phyloP scores from a whole-genome alignment of 2,797 vertebrate genomes.

The Mormyrops boulengeri region DNA sequence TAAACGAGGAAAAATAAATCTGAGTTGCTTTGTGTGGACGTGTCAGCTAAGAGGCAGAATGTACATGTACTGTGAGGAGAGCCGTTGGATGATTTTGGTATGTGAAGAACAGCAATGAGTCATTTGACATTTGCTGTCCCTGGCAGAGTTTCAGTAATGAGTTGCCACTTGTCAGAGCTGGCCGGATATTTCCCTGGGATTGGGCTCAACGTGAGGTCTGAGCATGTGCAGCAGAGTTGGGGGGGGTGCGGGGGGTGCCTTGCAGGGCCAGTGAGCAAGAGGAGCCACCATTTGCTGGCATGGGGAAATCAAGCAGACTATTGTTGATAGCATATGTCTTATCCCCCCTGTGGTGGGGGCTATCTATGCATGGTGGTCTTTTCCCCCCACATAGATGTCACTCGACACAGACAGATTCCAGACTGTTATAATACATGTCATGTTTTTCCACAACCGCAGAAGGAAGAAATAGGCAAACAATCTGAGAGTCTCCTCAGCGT shows the following conservation, averaged over 20 bases:
- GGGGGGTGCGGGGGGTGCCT: not conserved
- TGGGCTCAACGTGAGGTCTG: conserved; percentile 26
- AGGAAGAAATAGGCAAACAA: not conserved
- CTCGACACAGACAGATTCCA: not conserved
- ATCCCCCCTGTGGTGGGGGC: not conserved
- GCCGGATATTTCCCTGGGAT: conserved; percentile 17
- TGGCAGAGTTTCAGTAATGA: conserved; percentile 40
- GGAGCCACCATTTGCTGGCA: not conserved
- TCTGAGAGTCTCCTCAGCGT: not conserved
- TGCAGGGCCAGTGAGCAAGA: not conserved
- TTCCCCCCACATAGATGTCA: not conserved
- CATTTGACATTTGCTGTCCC: conserved; percentile 28
- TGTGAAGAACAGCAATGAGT: conserved; percentile 44
- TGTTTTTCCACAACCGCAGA: not conserved
- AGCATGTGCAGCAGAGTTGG: conserved; percentile 32
- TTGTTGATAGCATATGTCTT: not conserved
- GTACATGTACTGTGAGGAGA: not conserved
- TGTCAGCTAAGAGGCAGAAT: not conserved
- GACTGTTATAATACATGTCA: not conserved
- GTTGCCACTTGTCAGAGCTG: conserved; percentile 54
- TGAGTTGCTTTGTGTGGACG: not conserved
- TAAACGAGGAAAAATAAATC: not conserved
- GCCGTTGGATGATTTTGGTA: conserved; percentile 20
- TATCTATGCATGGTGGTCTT: not conserved
- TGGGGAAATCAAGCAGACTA: not conserved